phyloP scores from a whole-genome alignment of 2,113 vertebrate species.

The Pituophis catenifer region DNA sequence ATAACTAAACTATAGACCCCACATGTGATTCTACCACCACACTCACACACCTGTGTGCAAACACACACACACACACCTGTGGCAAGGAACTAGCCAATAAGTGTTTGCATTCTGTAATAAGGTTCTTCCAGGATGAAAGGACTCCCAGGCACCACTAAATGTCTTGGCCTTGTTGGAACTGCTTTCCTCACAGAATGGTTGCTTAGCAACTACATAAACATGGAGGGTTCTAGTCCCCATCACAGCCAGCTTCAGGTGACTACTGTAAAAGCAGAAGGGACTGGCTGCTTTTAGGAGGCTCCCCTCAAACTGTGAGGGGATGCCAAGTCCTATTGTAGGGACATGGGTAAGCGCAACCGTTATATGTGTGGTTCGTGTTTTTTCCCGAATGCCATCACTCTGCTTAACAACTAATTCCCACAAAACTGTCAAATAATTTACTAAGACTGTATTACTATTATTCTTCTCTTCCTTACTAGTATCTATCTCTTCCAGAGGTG shows the following conservation, averaged over 20 bases:
- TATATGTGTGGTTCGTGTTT: background rate
- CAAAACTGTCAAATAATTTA: too few species aligned
- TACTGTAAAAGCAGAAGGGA: slow-evolving; percentile 34
- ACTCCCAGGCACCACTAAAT: background rate
- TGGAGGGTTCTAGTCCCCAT: slow-evolving; percentile 22
- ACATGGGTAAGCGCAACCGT: slow-evolving; percentile 55
- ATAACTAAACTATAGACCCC: background rate
- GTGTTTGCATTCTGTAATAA: background rate
- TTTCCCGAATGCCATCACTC: too few species aligned
- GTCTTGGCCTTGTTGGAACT: slow-evolving; percentile 12
- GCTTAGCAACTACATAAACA: slow-evolving; percentile 62
- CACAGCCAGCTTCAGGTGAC: slow-evolving; percentile 32
- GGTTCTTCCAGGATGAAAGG: background rate
- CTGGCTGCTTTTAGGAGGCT: slow-evolving; percentile 33
- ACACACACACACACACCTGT: background rate
- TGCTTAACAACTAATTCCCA: too few species aligned
- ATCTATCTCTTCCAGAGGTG: too few species aligned
- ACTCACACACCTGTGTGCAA: background rate
- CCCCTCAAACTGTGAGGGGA: slow-evolving; percentile 40
- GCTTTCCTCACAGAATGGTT: slow-evolving; percentile 39
- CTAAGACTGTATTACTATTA: too few species aligned
- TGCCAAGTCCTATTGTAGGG: slow-evolving; percentile 56
- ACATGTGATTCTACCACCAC: background rate
- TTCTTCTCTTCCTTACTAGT: too few species aligned
- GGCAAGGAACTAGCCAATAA: background rate